Base-by-base conservation (phyloP, 2,888 invertebrate genomes). In the Noctua pronuba region DNA sequence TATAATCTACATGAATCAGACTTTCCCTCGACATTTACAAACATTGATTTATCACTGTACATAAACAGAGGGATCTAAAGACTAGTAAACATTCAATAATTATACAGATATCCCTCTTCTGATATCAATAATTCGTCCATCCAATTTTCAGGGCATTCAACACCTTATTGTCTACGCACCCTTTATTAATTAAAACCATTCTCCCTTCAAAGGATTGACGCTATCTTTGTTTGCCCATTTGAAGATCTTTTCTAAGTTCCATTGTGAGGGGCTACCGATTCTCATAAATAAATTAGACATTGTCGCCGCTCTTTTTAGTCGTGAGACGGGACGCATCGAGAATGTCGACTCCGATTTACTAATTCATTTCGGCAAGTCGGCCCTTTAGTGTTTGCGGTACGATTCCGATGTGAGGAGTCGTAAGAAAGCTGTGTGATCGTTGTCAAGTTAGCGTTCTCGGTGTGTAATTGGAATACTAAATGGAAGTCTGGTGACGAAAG, bases 211-310 rank as follows among this genome's bases (percentile, higher is more conserved):
- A 91, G 89, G 89, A 90, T 88, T 90, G 87, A 90, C 86, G 90
- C 90, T 90, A 91, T 91, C 92, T 91, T 90, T 90, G 92, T 92
- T 89, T 90, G 88, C 81, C 84, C 90, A 89, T 91, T 91, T 90
- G 86, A 88, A 89, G 87, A 92, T 92, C 90, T 90, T 88, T 91
- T 90, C 93, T 92, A 93, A 92, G 88, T 88, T 88, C 90, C 92
- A 93, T 94, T 94, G 94, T 93, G 88, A 90, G 86, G 88, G 88
- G 87, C 88, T 91, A 89, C 90, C 80, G 94, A 92, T 91, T 95
- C 95, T 96, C 94, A 96, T 96, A 95, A 95, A 96, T 96, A 96
- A 95, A 95, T 95, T 95, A 95, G 92, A 89, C 91, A 88, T 93
- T 92, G 92, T 91, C 90, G 90, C 89, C 88, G 88, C 89, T 92